Percentiles rank a stretch among this genome's conserved stretches.
These are phyloP conservation scores for Salvelinus sp. DNA, from an alignment of 2,113 vertebrate genomes.

Conservation along the genomic window DNA sequence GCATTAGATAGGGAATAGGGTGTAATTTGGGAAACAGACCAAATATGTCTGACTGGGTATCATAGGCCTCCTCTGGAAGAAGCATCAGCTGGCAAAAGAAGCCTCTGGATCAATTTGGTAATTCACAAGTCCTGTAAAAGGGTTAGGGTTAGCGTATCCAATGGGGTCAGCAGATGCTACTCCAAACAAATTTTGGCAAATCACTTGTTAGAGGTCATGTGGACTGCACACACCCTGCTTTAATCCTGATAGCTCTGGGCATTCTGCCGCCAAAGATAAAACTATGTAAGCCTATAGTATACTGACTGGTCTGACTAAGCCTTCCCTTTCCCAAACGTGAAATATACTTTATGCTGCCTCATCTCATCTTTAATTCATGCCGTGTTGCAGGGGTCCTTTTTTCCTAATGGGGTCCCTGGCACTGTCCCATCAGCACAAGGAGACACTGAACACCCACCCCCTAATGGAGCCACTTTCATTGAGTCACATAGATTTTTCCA, in stretches of 20 bases:
- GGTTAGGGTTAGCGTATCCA: conserved; percentile 34
- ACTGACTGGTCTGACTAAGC: neutral
- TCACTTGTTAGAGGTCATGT: conserved; percentile 52
- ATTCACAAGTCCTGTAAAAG: conserved; percentile 61
- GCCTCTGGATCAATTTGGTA: conserved; percentile 69
- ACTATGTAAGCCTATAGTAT: too few relatives aligned
- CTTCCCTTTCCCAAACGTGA: neutral
- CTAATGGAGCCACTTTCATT: conserved; percentile 62
- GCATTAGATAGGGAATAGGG: too few relatives aligned
- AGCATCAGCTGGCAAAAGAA: conserved; percentile 65
- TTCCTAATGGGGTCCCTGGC: conserved; percentile 70
- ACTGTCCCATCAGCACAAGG: conserved; percentile 54
- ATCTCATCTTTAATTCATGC: conserved; percentile 76
- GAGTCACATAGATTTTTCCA: conserved; percentile 75
- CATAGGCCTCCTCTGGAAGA: conserved; percentile 7
- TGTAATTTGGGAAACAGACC: too few relatives aligned
- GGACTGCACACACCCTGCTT: conserved; percentile 5
- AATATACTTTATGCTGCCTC: conserved; percentile 32
- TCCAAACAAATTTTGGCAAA: conserved; percentile 52
- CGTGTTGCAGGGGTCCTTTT: conserved; percentile 39
- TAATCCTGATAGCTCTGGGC: conserved; percentile 11
- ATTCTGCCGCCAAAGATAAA: neutral
- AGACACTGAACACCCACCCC: conserved; percentile 56
- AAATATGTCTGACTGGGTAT: conserved; percentile 10
- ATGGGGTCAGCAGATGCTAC: conserved; percentile 46